Base-by-base conservation (phyloP, 1,140 invertebrate species). In the Vollenhovia emeryi region DNA sequence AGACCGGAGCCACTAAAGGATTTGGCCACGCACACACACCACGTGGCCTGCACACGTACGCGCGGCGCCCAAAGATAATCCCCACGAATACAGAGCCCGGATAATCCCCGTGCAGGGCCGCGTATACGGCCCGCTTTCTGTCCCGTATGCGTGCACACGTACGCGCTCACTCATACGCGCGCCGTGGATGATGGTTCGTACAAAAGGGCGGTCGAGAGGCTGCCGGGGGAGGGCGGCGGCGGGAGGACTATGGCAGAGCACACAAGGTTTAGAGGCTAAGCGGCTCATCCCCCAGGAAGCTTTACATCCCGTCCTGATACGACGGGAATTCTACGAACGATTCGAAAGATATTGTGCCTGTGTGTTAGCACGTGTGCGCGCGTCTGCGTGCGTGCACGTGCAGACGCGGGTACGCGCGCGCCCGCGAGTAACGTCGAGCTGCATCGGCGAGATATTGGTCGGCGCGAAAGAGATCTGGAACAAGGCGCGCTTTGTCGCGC, bases 201-300 rank as follows among this genome's bases (percentile, higher is more conserved):
- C 73, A 90, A 90, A 87, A 90, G 89, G 87, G 88, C 78, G 80
- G 82, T 64, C 88, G 88, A 89, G 90, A 80, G 89, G 68, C 57
- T 82, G 66, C 40, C 60, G 48, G 79, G 80, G 75, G 78, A 64
- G 64, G 74, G 55, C 30, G 59, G 86, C 48, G 68, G 57, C 87
- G 84, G 84, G 69, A 89, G 88, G 88, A 89, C 91, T 91, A 87
- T 88, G 89, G 87, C 89, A 90, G 89, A 91, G 93, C 92, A 93
- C 91, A 94, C 92, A 93, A 94, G 93, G 92, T 94, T 94, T 94
- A 94, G 90, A 92, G 93, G 91, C 92, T 95, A 95, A 95, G 94
- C 94, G 94, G 94, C 93, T 95, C 94, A 95, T 95, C 93, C 93
- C 91, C 89, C 89, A 89, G 91, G 89, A 93, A 93, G 93, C 93